These are phyloP conservation scores for Anser brachyrhynchus DNA, from an alignment of 2,113 vertebrate species.

Conservation along the genomic window DNA sequence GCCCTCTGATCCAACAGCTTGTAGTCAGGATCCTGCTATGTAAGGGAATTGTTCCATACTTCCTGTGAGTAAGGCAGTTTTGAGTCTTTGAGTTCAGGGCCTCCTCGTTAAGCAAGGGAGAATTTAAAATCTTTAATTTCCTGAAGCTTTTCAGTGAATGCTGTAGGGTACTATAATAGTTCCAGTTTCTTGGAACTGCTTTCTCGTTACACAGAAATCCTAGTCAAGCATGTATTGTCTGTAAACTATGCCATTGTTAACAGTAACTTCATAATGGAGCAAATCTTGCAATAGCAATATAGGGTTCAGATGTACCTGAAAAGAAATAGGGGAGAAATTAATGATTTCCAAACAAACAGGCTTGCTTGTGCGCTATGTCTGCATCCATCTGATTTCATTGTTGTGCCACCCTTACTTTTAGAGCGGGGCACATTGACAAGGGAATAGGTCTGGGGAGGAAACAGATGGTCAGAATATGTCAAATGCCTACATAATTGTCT, in stretches of 20 bases:
- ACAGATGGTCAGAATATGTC: background rate
- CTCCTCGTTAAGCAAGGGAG: background rate
- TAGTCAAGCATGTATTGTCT: background rate
- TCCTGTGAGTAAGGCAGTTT: background rate
- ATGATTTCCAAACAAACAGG: background rate
- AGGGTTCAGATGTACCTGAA: background rate
- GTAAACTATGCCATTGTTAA: background rate
- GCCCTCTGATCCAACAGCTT: background rate
- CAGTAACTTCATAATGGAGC: background rate
- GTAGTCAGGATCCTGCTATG: background rate
- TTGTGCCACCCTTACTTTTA: background rate
- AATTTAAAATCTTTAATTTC: slow-evolving; percentile 19
- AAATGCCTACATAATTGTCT: background rate
- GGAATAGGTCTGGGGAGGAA: background rate
- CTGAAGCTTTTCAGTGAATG: slow-evolving; percentile 3
- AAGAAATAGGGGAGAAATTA: background rate
- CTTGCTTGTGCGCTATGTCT: background rate
- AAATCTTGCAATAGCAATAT: background rate
- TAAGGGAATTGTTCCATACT: background rate
- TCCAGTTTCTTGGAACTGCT: slow-evolving; percentile 1
- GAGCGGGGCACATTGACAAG: rapidly evolving
- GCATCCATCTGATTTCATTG: background rate
- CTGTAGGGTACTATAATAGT: background rate
- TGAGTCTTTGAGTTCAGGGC: background rate
- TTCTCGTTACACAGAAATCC: background rate